A percentile compares a stretch with the other conserved stretches of the same genome.
Conservation (phyloP, 2,797 vertebrate genomes). For the Ctenopoma multispine region DNA sequence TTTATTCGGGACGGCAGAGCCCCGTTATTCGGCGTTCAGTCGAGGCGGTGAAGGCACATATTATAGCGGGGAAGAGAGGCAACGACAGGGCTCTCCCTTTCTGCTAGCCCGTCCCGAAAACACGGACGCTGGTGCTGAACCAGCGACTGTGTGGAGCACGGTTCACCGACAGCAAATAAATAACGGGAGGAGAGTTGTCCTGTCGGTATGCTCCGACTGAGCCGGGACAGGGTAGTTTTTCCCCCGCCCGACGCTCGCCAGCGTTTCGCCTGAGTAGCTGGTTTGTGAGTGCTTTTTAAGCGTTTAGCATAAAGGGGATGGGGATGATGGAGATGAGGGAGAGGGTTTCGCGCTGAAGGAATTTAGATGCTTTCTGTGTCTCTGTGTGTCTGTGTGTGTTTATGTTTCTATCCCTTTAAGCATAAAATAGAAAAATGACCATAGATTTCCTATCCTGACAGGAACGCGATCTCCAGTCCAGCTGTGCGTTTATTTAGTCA, state of each 20-base stretch:
- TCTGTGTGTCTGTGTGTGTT: constrained; percentile 19
- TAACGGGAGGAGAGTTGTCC: constrained; percentile 72
- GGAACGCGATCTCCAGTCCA: constrained; percentile 42
- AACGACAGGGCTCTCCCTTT: constrained; percentile 71
- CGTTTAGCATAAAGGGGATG: constrained; percentile 61
- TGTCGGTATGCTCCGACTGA: constrained; percentile 49
- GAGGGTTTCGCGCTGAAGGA: constrained; percentile 80
- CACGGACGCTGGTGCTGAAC: constrained; percentile 80
- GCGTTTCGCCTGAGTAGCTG: constrained; percentile 46
- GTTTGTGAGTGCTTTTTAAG: constrained; percentile 50
- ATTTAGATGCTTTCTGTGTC: constrained; percentile 75
- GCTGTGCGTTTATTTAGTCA: constrained; percentile 56
- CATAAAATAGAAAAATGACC: constrained; percentile 68
- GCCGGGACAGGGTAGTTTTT: constrained; percentile 52
- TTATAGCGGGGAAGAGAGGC: constrained; percentile 49
- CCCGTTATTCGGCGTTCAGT: constrained; percentile 50
- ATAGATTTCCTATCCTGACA: constrained; percentile 52
- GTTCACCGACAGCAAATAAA: constrained; percentile 72
- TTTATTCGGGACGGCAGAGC: constrained; percentile 72
- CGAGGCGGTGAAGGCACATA: constrained; percentile 54
- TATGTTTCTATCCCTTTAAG: constrained; percentile 45
- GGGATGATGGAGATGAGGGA: constrained; percentile 48
- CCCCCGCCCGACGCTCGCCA: constrained; percentile 39
- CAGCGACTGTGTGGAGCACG: constrained; percentile 70
- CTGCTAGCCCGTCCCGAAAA: constrained; percentile 76